These are phyloP conservation scores for Rhadinocentrus ornatus DNA, from an alignment of 2,797 vertebrate species.

Conservation along the genomic window DNA sequence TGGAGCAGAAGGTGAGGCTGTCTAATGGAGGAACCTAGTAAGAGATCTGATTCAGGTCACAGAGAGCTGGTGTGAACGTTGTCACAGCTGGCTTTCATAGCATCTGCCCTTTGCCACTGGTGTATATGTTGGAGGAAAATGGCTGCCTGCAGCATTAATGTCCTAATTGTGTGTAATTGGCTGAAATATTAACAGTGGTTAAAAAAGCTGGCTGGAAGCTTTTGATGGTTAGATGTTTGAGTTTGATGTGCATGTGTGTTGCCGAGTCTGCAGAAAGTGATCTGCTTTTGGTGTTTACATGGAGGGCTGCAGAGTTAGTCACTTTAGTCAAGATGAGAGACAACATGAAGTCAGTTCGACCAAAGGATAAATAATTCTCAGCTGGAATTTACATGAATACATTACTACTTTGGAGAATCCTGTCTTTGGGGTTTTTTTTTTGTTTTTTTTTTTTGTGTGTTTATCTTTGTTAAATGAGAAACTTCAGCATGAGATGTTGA, in stretches of 20 bases:
- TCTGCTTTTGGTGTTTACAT: slow-evolving; percentile 37
- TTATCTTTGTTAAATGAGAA: slow-evolving; percentile 27
- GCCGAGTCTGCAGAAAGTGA: slow-evolving; percentile 42
- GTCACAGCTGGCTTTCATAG: slow-evolving; percentile 71
- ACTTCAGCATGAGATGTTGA: slow-evolving; percentile 39
- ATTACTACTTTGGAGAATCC: slow-evolving; percentile 29
- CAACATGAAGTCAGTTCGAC: slow-evolving; percentile 36
- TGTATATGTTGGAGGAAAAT: slow-evolving; percentile 46
- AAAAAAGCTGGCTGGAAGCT: slow-evolving; percentile 36
- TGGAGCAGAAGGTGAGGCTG: slow-evolving; percentile 36
- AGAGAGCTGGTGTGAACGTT: slow-evolving; percentile 57
- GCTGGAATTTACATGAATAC: slow-evolving; percentile 16
- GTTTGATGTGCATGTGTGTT: slow-evolving; percentile 29
- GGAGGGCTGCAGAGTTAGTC: slow-evolving; percentile 6
- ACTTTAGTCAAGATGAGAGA: slow-evolving; percentile 35
- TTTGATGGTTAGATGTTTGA: slow-evolving; percentile 40
- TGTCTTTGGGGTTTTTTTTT: slow-evolving; percentile 28
- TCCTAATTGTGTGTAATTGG: slow-evolving; percentile 63
- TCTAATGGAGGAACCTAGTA: slow-evolving; percentile 44
- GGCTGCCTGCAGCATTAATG: slow-evolving; percentile 48
- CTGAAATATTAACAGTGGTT: slow-evolving; percentile 43
- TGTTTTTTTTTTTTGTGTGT: neutral
- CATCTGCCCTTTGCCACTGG: slow-evolving; percentile 32
- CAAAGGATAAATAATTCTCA: slow-evolving; percentile 29
- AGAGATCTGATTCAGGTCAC: slow-evolving; percentile 53